These are phyloP conservation scores for Motacilla alba DNA, from an alignment of 2,113 vertebrate species.

Conservation along the genomic window DNA sequence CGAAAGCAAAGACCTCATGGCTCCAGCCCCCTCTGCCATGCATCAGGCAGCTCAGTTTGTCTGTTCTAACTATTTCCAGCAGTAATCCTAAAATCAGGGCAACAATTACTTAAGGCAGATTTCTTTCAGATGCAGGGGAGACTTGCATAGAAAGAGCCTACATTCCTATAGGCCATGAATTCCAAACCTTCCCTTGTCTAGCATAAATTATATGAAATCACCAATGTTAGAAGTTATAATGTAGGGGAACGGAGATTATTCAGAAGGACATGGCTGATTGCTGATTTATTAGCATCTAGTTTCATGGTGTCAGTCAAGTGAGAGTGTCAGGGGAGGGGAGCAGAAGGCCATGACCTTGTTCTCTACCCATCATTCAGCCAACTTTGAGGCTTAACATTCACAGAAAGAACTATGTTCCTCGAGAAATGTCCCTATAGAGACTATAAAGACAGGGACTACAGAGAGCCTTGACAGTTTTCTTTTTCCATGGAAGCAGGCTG, in stretches of 20 bases:
- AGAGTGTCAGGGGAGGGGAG: neutral
- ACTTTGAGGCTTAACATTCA: neutral
- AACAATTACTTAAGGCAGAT: conserved; percentile 39
- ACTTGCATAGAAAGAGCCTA: neutral
- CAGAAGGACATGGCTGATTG: neutral
- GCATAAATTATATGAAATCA: conserved; percentile 41
- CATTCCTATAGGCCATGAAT: conserved; percentile 37
- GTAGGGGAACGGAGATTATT: conserved; percentile 3
- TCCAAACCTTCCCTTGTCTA: neutral
- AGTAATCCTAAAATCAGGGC: conserved; percentile 36
- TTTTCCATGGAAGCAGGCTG: neutral
- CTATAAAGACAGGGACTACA: neutral
- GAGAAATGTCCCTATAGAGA: neutral
- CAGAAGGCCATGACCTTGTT: neutral
- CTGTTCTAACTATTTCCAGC: conserved; percentile 16
- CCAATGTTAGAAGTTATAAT: conserved; percentile 16
- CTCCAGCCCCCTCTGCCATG: neutral
- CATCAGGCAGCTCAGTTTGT: neutral
- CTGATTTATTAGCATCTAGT: neutral
- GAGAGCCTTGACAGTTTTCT: neutral
- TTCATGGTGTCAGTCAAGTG: neutral
- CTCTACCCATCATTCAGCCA: neutral
- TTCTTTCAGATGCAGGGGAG: conserved; percentile 13
- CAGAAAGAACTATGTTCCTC: neutral
- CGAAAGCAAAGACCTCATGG: neutral